Base-by-base conservation (phyloP, 2,888 invertebrate species). In the Dolichopus griseipennis region DNA sequence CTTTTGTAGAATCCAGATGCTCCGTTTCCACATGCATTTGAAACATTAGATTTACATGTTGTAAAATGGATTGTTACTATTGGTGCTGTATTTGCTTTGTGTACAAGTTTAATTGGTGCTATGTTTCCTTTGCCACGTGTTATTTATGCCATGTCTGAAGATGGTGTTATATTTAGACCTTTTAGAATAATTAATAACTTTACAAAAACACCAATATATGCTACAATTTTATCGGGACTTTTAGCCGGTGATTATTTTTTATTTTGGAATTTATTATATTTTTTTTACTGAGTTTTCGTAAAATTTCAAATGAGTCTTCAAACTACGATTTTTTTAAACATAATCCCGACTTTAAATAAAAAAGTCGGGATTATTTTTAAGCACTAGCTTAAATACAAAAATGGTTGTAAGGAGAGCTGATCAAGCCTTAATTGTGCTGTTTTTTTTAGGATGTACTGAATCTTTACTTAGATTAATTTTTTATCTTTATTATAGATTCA, bases 11-110 rank as follows among this genome's bases (percentile, higher is more conserved):
- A 95, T 78, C 83, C 85, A 0, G 86, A 91, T 72, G 95, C 96
- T 0, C 95, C 96, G 0, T 90, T 97, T 76, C 94, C 96, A 0
- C 86, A 89, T 75, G 93, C 91, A 1, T 97, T 95, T 80, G 86
- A 88, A 0, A 78, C 87, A 75, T 86, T 91, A 3, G 91, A 90
- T 0, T 89, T 93, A 88, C 84, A 86, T 0, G 84, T 86, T 2
- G 87, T 96, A 69, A 91, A 90, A 78, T 94, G 93, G 89, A 88
- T 97, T 65, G 95, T 97, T 1, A 91, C 94, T 0, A 83, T 93
- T 66, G 97, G 97, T 1, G 96, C 97, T 1, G 86, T 97, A 41
- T 93, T 93, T 79, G 97, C 96, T 0, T 85, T 97, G 8, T 93
- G 91, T 77, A 95, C 96, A 1, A 93, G 91, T 73, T 82, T 94